phyloP scores from a whole-genome alignment of 2,113 vertebrate genomes.

The Dryoscopus gambensis region DNA sequence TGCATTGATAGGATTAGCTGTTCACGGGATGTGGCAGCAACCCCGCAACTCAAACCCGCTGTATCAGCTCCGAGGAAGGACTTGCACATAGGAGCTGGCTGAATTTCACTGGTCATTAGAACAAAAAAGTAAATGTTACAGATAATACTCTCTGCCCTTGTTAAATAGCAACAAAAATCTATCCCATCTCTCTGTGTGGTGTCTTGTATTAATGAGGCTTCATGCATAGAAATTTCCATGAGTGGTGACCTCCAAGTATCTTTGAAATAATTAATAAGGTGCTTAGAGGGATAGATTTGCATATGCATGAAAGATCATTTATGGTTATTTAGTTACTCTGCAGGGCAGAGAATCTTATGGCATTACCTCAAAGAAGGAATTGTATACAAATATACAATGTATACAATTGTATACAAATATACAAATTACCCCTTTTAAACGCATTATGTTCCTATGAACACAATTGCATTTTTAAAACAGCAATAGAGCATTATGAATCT shows the following conservation, averaged over 20 bases:
- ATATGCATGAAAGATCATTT: conserved; percentile 68
- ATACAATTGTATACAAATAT: not conserved
- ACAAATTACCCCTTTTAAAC: not conserved
- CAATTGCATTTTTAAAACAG: not conserved
- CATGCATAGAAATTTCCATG: conserved; percentile 64
- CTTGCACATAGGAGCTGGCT: not conserved
- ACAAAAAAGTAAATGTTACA: not conserved
- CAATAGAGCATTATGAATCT: not conserved
- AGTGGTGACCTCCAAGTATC: conserved; percentile 74
- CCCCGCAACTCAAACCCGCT: not conserved
- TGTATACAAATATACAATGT: not conserved
- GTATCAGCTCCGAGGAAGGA: not conserved
- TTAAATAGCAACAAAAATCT: conserved; percentile 49
- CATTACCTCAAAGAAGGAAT: not conserved
- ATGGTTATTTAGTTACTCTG: conserved; percentile 58
- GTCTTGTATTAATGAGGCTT: conserved; percentile 70
- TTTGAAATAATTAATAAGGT: conserved; percentile 79
- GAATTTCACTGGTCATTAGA: conserved; percentile 14
- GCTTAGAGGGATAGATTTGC: conserved; percentile 68
- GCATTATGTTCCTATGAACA: not conserved
- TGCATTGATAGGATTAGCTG: not conserved
- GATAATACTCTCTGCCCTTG: conserved; percentile 47
- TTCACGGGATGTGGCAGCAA: not conserved
- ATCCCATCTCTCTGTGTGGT: conserved; percentile 32
- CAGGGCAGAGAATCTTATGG: conserved; percentile 17